phyloP scores from a whole-genome alignment of 2,888 invertebrate genomes.

The Caenorhabditis angaria region DNA sequence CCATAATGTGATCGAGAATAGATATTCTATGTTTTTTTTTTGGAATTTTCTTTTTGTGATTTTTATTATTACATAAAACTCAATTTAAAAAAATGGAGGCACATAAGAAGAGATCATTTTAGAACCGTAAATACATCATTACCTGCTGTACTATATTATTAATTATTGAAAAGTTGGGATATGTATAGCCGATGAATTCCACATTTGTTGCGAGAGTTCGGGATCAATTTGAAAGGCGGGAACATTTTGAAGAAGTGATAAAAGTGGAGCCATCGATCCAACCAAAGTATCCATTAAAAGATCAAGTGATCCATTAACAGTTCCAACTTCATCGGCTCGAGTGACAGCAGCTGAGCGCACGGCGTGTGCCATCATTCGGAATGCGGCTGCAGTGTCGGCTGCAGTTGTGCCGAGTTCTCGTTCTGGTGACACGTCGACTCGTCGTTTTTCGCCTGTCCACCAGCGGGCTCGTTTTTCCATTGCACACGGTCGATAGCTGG shows the following conservation, averaged over 20 bases:
- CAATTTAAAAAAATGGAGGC: background rate
- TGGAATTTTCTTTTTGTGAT: background rate
- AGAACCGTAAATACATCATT: background rate
- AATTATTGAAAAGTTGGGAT: constrained; percentile 61
- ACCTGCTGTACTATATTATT: background rate
- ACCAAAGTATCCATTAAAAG: constrained; percentile 67
- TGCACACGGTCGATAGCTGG: constrained; percentile 51
- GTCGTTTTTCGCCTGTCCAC: constrained; percentile 64
- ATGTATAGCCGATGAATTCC: constrained; percentile 61
- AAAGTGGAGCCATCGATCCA: constrained; percentile 58
- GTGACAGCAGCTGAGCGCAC: constrained; percentile 54
- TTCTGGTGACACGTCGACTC: constrained; percentile 58
- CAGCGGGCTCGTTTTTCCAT: constrained; percentile 63
- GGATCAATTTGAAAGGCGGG: constrained; percentile 45
- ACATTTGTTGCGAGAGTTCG: constrained; percentile 45
- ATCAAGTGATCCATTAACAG: constrained; percentile 64
- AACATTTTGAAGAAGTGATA: constrained; percentile 53
- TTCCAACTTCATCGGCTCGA: constrained; percentile 62
- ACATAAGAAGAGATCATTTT: background rate
- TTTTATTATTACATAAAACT: background rate
- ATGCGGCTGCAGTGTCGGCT: constrained; percentile 60
- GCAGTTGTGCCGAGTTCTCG: constrained; percentile 43
- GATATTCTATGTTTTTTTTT: background rate
- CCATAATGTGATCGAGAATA: background rate
- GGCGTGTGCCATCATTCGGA: constrained; percentile 59